Evolutionary conservation across 2,888 invertebrate genomes (phyloP), one percentile per base, ranked within the genome.

Genomic region (Ectemnius continuus): DNA sequence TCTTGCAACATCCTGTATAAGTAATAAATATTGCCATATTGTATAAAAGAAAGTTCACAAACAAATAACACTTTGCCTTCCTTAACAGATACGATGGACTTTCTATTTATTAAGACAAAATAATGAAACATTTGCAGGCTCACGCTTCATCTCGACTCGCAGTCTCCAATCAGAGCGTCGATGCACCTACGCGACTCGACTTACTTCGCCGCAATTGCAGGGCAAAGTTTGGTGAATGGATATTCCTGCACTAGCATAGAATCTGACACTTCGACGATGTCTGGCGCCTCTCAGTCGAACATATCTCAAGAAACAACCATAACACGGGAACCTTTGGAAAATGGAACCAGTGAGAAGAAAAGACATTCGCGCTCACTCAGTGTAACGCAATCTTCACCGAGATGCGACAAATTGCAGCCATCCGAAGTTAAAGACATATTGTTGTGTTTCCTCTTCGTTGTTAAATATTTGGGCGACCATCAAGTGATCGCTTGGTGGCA

Each of bases 401-500:
- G 95, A 65, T 94, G 94, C 87, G 96, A 96, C 88, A 96, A 95
- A 90, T 92, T 96, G 60, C 94, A 94, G 74, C 92, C 94, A 0
- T 93, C 94, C 56, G 98, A 98, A 92, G 95, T 97, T 75, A 96
- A 96, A 88, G 98, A 98, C 91, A 93, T 98, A 78, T 93, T 98
- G 67, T 92, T 97, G 70, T 96, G 97, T 89, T 97, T 98, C 92
- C 92, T 99, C 75, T 98, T 97, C 91, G 95, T 98, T 68, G 93
- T 98, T 75, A 98, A 97, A 91, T 96, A 98, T 91, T 91, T 98
- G 82, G 96, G 96, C 58, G 97, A 98, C 89, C 97, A 97, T 80
- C 95, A 97, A 85, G 93, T 98, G 71, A 94, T 97, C 65, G 95
- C 95, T 58, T 98, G 97, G 97, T 98, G 98, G 97, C 95, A 95